A percentile compares a stretch with the other conserved stretches of the same genome.
Conservation (phyloP, 2,797 vertebrate genomes). For the Agapornis canus region DNA sequence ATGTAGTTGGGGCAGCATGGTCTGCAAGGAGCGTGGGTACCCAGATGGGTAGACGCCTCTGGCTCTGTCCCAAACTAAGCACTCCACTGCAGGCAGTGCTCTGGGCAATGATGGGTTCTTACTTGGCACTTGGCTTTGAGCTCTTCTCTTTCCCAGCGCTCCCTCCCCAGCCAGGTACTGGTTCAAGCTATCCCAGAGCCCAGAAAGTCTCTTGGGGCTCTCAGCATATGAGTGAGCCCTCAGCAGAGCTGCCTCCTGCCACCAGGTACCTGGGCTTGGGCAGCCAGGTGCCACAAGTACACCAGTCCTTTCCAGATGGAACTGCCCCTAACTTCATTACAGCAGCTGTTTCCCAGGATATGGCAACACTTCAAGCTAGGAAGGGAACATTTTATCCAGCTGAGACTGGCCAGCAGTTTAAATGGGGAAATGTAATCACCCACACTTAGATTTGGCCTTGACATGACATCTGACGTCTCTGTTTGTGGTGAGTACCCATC, state of each 20-base stretch:
- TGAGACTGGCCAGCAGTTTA: conserved; percentile 10
- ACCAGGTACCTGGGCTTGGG: fast-evolving
- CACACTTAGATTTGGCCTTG: conserved; percentile 24
- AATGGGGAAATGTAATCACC: conserved; percentile 51
- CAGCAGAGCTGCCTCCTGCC: not conserved
- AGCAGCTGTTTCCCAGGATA: conserved; percentile 41
- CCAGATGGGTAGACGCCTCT: not conserved
- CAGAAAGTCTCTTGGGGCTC: not conserved
- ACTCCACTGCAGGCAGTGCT: not conserved
- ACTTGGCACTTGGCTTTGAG: not conserved
- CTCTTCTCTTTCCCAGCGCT: not conserved
- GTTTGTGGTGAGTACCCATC: not conserved
- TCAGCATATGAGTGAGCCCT: fast-evolving
- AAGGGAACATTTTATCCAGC: conserved; percentile 60
- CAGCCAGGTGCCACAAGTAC: fast-evolving
- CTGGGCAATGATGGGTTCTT: fast-evolving
- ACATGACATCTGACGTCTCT: not conserved
- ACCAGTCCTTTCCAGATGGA: not conserved
- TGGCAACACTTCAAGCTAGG: not conserved
- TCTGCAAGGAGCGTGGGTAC: fast-evolving
- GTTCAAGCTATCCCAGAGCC: not conserved
- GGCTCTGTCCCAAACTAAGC: not conserved
- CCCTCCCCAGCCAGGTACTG: not conserved
- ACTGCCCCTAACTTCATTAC: conserved; percentile 40
- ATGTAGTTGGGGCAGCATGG: fast-evolving